These are phyloP conservation scores for Eurytoma californica DNA, from an alignment of 2,888 invertebrate species.

Conservation along the genomic window DNA sequence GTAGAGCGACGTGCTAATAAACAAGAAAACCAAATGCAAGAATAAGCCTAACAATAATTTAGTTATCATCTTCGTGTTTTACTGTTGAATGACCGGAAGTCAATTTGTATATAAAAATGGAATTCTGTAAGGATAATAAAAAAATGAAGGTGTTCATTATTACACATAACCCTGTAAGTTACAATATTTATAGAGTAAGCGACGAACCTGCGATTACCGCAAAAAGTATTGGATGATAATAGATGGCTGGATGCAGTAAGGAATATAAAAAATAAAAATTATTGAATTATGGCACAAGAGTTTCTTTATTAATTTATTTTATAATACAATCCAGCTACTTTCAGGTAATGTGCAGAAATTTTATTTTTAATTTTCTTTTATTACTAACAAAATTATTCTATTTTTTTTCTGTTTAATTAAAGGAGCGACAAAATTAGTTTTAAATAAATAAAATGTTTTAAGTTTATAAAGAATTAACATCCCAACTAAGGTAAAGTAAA, in stretches of 20 bases:
- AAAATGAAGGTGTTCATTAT: slow-evolving; percentile 51
- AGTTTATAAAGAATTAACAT: too few relatives aligned
- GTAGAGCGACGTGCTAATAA: not conserved
- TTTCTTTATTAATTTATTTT: not conserved
- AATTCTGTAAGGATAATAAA: slow-evolving; percentile 43
- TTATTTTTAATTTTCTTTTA: too few relatives aligned
- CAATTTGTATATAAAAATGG: slow-evolving; percentile 62
- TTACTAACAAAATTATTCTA: too few relatives aligned
- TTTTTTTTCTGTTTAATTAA: too few relatives aligned
- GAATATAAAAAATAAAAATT: slow-evolving; percentile 39
- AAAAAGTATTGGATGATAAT: slow-evolving; percentile 35
- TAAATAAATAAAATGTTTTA: too few relatives aligned
- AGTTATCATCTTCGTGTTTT: slow-evolving; percentile 47
- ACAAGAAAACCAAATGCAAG: slow-evolving; percentile 34
- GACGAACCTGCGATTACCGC: slow-evolving; percentile 25
- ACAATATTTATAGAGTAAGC: slow-evolving; percentile 42
- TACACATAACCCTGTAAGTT: slow-evolving; percentile 36
- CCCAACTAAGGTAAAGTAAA: too few relatives aligned
- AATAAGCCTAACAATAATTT: slow-evolving; percentile 27
- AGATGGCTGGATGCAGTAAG: slow-evolving; percentile 15
- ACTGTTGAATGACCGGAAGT: slow-evolving; percentile 58
- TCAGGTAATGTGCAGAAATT: too few relatives aligned
- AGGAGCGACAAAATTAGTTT: too few relatives aligned
- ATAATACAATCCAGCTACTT: too few relatives aligned
- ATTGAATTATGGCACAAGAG: slow-evolving; percentile 20